Evolutionary conservation across 2,888 invertebrate species (phyloP).

Genomic region (Pherbina coryleti): DNA sequence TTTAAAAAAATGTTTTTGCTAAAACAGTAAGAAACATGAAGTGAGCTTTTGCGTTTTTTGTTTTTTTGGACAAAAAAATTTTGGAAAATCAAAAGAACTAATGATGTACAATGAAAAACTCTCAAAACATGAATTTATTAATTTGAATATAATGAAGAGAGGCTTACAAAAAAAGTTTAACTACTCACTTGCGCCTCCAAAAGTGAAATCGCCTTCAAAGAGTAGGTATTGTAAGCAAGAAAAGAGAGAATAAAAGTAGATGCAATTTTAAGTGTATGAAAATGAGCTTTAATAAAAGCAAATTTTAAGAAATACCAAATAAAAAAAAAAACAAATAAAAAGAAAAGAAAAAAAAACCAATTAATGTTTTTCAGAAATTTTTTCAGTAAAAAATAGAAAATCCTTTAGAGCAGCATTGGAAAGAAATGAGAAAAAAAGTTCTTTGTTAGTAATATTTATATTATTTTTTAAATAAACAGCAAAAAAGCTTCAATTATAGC

Average conservation of each 20-base stretch:
- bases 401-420: conserved; percentile 43
- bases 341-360: too few relatives aligned
- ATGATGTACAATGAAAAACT: too few relatives aligned
- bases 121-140: not conserved
- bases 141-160: not conserved
- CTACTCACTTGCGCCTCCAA: conserved; percentile 80
- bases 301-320: conserved; percentile 8
- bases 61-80: too few relatives aligned
- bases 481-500: not conserved
- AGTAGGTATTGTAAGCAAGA: conserved; percentile 33
- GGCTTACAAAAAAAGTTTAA: not conserved
- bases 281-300: conserved; percentile 51
- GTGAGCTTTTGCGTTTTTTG: too few relatives aligned
- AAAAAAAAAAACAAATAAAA: conserved; percentile 20
- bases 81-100: too few relatives aligned
- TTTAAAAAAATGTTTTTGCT: too few relatives aligned
- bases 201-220: conserved; percentile 77
- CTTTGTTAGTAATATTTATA: not conserved
- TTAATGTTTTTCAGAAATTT: too few relatives aligned
- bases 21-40: too few relatives aligned
- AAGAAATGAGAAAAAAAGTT: conserved; percentile 42
- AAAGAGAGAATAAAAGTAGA: conserved; percentile 27
- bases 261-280: conserved; percentile 59
- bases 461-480: not conserved
- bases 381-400: conserved; percentile 27